Percentiles rank a stretch among this genome's conserved stretches.
Evolutionary conservation across 2,797 vertebrate genomes (phyloP).

Genomic region (Notolepis coatsorum): DNA sequence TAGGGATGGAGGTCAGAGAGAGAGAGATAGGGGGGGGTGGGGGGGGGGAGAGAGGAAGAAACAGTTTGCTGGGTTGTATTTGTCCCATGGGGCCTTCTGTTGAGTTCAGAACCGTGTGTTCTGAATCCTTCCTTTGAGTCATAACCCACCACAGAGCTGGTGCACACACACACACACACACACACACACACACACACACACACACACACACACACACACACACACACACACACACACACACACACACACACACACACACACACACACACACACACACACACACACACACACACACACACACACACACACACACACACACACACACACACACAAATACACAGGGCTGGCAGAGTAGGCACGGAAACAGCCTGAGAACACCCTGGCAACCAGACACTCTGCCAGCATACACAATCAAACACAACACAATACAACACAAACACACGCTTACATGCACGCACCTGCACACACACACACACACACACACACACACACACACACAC

Average conservation of each 20-base stretch:
- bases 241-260: constrained; percentile 2
- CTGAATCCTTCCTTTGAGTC: constrained; percentile 83
- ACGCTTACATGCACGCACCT: not conserved
- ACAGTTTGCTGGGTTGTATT: constrained; percentile 62
- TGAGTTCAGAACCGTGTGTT: constrained; percentile 82
- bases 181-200: constrained; percentile 20
- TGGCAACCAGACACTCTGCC: constrained; percentile 74
- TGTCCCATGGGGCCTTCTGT: constrained; percentile 78
- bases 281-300: not conserved
- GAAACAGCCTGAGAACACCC: constrained; percentile 82
- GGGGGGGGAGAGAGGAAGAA: constrained; percentile 59
- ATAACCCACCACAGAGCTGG: constrained; percentile 77
- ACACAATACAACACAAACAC: no score
- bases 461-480: not conserved
- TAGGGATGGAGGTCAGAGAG: not conserved
- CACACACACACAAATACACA: constrained; percentile 20
- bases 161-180: constrained; percentile 39
- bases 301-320: not conserved
- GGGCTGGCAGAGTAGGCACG: constrained; percentile 66
- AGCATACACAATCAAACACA: constrained; percentile 57
- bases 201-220: constrained; percentile 22
- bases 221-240: constrained; percentile 30
- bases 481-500: no score
- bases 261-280: not conserved
- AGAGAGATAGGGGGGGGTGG: constrained; percentile 15